Percentiles rank a stretch among this genome's conserved stretches.
Conservation (phyloP, 2,888 invertebrate genomes). For the Bimastos eiseni region DNA sequence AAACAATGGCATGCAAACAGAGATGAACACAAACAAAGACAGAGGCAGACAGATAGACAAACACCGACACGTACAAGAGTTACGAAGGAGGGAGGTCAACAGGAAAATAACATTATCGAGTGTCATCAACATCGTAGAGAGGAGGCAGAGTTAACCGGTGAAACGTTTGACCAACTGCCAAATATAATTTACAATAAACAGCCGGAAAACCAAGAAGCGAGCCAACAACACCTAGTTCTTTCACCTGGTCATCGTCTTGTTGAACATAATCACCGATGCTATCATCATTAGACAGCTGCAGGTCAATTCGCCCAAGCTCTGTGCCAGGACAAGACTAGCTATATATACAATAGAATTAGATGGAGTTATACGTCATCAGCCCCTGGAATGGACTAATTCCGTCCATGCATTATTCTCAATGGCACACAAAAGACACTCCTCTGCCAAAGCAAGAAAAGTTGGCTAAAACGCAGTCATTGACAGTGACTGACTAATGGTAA, state of each 20-base stretch:
- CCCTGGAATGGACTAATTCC: neutral
- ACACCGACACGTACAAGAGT: neutral
- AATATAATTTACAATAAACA: slow-evolving; percentile 6
- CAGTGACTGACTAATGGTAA: neutral
- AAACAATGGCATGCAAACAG: neutral
- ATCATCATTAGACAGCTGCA: neutral
- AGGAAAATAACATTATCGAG: neutral
- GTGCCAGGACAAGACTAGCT: neutral
- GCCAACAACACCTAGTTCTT: neutral
- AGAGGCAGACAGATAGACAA: neutral
- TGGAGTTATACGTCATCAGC: neutral
- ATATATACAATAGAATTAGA: neutral
- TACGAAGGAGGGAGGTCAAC: neutral
- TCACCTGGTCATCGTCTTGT: neutral
- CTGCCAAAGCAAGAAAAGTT: neutral
- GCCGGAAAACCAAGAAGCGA: neutral
- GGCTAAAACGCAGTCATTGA: neutral
- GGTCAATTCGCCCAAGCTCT: neutral
- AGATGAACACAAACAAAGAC: neutral
- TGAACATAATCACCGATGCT: neutral
- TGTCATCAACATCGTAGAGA: neutral
- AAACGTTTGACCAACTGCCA: neutral
- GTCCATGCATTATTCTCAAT: neutral
- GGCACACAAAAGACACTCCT: neutral
- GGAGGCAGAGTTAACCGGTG: neutral